Conservation (phyloP, 2,888 invertebrate species). For the Diarsia brunnea region DNA sequence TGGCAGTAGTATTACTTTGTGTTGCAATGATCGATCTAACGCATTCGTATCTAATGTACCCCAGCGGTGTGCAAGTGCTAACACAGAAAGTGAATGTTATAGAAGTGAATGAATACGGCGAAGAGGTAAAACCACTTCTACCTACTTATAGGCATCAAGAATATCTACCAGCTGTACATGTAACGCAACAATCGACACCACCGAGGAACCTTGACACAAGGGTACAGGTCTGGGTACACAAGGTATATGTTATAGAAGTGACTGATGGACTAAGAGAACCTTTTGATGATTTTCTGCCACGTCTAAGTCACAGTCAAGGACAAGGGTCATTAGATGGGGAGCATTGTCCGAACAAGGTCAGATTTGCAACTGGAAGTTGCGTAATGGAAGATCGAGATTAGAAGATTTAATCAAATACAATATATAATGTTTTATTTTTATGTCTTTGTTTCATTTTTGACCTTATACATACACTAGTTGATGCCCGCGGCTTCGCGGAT, state of each 20-base stretch:
- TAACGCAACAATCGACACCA: background rate
- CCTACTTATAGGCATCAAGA: background rate
- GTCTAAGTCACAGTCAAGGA: too few relatives aligned
- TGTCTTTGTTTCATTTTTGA: background rate
- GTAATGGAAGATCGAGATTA: background rate
- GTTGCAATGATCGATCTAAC: background rate
- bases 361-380: background rate
- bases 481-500: too few relatives aligned
- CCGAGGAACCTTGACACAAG: background rate
- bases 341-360: background rate
- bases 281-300: too few relatives aligned
- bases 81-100: conserved; percentile 20
- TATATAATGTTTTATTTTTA: background rate
- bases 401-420: background rate
- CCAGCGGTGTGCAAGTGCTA: conserved; percentile 23
- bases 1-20: conserved; percentile 8
- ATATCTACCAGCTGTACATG: background rate
- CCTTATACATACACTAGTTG: too few relatives aligned
- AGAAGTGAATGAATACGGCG: conserved; percentile 23
- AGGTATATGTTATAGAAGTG: conserved; percentile 24
- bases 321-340: too few relatives aligned
- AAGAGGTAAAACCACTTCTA: background rate
- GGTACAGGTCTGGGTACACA: conserved; percentile 28
- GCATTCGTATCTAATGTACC: background rate
- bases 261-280: background rate